These are phyloP conservation scores for Grallaria varia DNA, from an alignment of 2,113 vertebrate genomes.

Conservation along the genomic window DNA sequence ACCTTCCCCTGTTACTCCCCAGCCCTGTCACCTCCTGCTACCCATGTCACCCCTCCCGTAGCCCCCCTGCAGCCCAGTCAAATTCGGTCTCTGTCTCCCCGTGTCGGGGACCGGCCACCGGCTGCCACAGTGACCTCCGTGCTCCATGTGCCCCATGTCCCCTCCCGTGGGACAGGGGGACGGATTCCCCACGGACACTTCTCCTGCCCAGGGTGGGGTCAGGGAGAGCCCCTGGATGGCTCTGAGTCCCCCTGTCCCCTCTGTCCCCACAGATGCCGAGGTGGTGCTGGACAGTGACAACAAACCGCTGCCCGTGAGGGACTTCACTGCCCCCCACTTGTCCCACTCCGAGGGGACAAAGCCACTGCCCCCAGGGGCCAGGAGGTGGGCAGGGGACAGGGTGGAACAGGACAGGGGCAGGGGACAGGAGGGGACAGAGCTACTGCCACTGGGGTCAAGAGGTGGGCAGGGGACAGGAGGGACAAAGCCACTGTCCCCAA, in stretches of 20 bases:
- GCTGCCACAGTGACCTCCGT: slow-evolving; percentile 1
- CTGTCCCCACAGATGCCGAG: slow-evolving; percentile 80
- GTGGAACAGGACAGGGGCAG: too few species aligned
- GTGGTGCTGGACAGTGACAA: slow-evolving; percentile 80
- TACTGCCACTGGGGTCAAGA: neutral
- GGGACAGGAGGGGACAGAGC: neutral
- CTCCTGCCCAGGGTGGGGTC: rapidly evolving
- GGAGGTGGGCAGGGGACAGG: slow-evolving; percentile 67
- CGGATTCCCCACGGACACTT: neutral
- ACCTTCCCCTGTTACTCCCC: too few species aligned
- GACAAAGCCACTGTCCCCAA: neutral
- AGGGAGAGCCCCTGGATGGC: neutral
- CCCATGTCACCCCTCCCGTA: too few species aligned
- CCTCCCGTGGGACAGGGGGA: neutral
- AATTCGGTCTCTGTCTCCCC: slow-evolving; percentile 5
- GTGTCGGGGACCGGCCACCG: neutral
- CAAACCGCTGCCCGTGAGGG: slow-evolving; percentile 75
- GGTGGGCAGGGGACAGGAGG: neutral
- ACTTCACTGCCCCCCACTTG: slow-evolving; percentile 75
- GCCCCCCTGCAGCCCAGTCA: slow-evolving; percentile 35
- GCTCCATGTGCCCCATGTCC: neutral
- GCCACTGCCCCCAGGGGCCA: slow-evolving; percentile 70
- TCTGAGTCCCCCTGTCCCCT: too few species aligned
- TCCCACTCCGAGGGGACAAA: slow-evolving; percentile 46
- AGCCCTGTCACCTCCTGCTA: neutral